Evolutionary conservation across 1,140 invertebrate species (phyloP).

Genomic region (Bursaphelenchus mucronatus): DNA sequence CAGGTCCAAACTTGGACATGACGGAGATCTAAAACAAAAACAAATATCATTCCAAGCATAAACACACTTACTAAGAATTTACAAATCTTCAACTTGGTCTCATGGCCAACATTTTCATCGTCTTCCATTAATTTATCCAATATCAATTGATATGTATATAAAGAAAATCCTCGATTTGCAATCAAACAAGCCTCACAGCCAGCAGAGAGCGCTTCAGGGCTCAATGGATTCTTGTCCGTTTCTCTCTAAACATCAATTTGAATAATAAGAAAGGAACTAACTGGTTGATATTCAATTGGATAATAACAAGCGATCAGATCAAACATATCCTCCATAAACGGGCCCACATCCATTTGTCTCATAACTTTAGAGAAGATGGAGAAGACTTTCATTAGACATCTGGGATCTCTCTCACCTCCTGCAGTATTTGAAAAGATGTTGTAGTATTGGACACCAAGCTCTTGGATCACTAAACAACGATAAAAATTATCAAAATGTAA

Average conservation of each 20-base stretch:
- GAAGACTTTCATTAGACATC: constrained; percentile 34
- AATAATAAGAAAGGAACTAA: constrained; percentile 1
- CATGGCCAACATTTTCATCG: constrained; percentile 18
- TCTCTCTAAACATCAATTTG: constrained; percentile 22
- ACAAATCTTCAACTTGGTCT: constrained; percentile 22
- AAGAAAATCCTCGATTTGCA: constrained; percentile 24
- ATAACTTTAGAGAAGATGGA: constrained; percentile 20
- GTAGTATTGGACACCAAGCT: constrained; percentile 18
- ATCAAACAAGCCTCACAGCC: constrained; percentile 34
- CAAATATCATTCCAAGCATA: background rate
- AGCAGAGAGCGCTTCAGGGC: constrained; percentile 22
- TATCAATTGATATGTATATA: constrained; percentile 35
- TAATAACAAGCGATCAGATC: constrained; percentile 40
- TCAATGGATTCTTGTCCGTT: constrained; percentile 23
- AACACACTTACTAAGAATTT: constrained; percentile 24
- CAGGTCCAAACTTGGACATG: constrained; percentile 21
- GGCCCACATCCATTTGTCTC: constrained; percentile 10
- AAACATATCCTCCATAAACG: constrained; percentile 42
- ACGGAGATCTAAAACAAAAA: constrained; percentile 9
- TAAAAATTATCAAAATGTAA: background rate
- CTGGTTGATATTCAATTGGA: constrained; percentile 35
- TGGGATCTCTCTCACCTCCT: constrained; percentile 36
- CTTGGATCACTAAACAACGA: constrained; percentile 15
- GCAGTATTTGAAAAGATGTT: constrained; percentile 26
- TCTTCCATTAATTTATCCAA: constrained; percentile 36